Base-by-base conservation (phyloP, 2,797 vertebrate species). In the Sciurus vulgaris region DNA sequence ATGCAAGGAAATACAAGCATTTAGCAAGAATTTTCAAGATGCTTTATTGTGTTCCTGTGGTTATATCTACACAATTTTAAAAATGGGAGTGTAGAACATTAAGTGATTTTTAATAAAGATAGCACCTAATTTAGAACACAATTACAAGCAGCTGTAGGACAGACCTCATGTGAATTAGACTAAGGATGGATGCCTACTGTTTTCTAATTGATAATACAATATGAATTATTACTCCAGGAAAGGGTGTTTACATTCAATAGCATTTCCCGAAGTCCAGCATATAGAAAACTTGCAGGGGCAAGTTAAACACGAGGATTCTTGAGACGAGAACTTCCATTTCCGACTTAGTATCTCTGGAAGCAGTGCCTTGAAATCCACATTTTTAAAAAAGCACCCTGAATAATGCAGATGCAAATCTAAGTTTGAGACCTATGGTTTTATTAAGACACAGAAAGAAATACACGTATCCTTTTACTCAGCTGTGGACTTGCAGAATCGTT, bases 41-140 rank as follows among this genome's bases (percentile, higher is more conserved):
- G 81, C 54, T 93, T 94, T 79, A 94, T 63, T 87, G 41, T 67
- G 67, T 76, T 89, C 86, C 79, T 86, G 28, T 83, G 79, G 74
- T 83, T 93, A 81, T 51, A 61, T 84, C 54, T 88, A 92, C 88
- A 51, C 70, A 95, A 70, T 22, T 22, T 72, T 74, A 70, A 93
- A 77, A 13, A 51, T 2, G 30, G 35, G 38, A 88, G 22, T 56
- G 84, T 87, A 81, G 65, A 90, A 92, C 8, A 65, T 22, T 67
- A 79, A 44, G n/a, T 51, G 70, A 86, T 72, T 94, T 93, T 63
- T 93, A 94, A 89, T 17, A 94, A 56, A 94, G 28, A 69, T 3
- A 87, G 86, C 35, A 73, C 47, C 94, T 88, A 73, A 93, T 94
- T 91, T 73, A 95, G 84, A 89, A 86, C 5, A 63, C 51, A 94